These are phyloP conservation scores for Habropoda laboriosa DNA, from an alignment of 1,140 invertebrate genomes.

Conservation along the genomic window DNA sequence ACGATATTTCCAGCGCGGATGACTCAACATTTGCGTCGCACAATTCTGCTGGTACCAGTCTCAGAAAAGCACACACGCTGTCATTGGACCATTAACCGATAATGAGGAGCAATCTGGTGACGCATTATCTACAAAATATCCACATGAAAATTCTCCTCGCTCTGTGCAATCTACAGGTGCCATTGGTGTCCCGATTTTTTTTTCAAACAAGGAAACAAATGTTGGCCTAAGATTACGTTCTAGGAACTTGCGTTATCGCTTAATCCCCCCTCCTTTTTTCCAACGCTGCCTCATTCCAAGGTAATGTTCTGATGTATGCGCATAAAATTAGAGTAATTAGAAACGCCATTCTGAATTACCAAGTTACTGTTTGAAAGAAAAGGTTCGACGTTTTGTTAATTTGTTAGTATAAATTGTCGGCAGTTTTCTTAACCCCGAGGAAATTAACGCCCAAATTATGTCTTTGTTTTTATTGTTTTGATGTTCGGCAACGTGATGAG, in stretches of 20 bases:
- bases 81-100: constrained; percentile 46
- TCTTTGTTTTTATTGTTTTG: too few relatives aligned
- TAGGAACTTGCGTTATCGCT: neutral
- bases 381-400: neutral
- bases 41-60: constrained; percentile 47
- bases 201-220: neutral
- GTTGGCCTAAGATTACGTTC: neutral
- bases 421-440: neutral
- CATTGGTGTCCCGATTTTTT: neutral
- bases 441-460: too few relatives aligned
- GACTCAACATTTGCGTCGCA: constrained; percentile 60
- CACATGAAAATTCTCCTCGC: neutral
- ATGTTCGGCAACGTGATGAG: too few relatives aligned
- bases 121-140: neutral
- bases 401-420: neutral
- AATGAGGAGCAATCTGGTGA: neutral
- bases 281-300: neutral
- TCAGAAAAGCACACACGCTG: constrained; percentile 16
- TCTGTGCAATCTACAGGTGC: neutral
- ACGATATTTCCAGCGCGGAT: constrained; percentile 52
- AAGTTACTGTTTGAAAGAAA: neutral
- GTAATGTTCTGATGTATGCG: neutral
- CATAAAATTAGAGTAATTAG: neutral
- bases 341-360: neutral
- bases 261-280: too few relatives aligned